Base-by-base conservation (phyloP, 2,113 vertebrate genomes). In the Oncorhynchus masou region DNA sequence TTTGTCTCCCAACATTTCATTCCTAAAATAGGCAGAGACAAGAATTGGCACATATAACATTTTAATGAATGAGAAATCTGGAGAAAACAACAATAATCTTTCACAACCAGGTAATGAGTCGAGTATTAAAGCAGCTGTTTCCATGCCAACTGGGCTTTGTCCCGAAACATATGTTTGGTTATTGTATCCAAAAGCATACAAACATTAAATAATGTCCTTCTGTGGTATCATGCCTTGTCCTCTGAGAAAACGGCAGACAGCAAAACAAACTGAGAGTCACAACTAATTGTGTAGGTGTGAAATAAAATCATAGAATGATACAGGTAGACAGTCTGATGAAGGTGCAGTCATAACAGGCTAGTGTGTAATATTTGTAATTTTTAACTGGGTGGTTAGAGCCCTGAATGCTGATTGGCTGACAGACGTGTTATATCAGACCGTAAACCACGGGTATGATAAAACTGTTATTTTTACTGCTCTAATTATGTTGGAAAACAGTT, bases 11-110 rank as follows among this genome's bases (percentile, higher is more conserved):
- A 60, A 77, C 71, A 73, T 77, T 75, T 71, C 62, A 70, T 73
- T 75, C 66, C 71, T 76, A 39, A 75, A 78, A 72, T 60, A 82
- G 77, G 74, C 72, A 11, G 51, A 74, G 66, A 31, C 60, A 39
- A 66, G 13, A 24, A 5, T 71, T 45, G 60, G 66, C 29, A 13
- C 39, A 20, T 15, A 27, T 1, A 29, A 67, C 49, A 20, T 24
- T 1, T 62, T 16, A 64, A 12, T 22, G 12, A 64, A 16, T 27
- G 25, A 5, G 69, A 70, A 64, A 54, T 54, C 49, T 54, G 54
- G 51, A 73, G 31, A 71, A 13, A 51, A 79, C 70, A n/a, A n/a
- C 9, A 45, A 72, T 39, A 45, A 20, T 5, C 13, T 16, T 70
- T 8, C 2, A 39, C 49, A 67, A 64, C 29, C 3, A 39, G n/a